Evolutionary conservation across 2,797 vertebrate genomes (phyloP).

Genomic region (Gallirallus australis): DNA sequence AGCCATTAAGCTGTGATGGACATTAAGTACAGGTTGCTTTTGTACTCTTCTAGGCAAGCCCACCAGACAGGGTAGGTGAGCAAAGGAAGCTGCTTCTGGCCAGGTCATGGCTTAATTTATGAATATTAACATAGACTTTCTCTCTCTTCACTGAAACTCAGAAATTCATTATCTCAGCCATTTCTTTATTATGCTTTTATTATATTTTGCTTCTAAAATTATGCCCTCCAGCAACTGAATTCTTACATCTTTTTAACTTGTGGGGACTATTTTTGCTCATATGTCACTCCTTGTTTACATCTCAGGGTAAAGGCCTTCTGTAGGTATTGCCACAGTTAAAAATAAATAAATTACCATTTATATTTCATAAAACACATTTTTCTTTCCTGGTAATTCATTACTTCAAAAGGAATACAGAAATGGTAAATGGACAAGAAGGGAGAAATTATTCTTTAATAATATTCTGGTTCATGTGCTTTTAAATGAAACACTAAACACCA

Average conservation of each 20-base stretch:
- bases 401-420: not conserved
- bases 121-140: not conserved
- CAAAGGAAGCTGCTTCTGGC: not conserved
- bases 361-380: not conserved
- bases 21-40: fast-evolving
- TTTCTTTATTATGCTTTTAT: not conserved
- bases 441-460: not conserved
- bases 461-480: not conserved
- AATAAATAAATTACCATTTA: not conserved
- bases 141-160: not conserved
- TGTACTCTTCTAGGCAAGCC: not conserved
- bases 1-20: fast-evolving
- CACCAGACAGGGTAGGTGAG: fast-evolving
- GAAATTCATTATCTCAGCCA: not conserved
- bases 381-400: not conserved
- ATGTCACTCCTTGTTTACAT: not conserved
- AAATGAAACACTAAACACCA: not conserved
- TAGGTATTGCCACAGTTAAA: not conserved
- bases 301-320: not conserved
- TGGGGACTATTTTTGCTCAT: not conserved
- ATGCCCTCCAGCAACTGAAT: not conserved
- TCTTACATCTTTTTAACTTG: not conserved
- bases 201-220: not conserved
- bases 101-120: not conserved
- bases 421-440: not conserved